Base-by-base conservation (phyloP, 2,888 invertebrate species). In the Mythimna impura region DNA sequence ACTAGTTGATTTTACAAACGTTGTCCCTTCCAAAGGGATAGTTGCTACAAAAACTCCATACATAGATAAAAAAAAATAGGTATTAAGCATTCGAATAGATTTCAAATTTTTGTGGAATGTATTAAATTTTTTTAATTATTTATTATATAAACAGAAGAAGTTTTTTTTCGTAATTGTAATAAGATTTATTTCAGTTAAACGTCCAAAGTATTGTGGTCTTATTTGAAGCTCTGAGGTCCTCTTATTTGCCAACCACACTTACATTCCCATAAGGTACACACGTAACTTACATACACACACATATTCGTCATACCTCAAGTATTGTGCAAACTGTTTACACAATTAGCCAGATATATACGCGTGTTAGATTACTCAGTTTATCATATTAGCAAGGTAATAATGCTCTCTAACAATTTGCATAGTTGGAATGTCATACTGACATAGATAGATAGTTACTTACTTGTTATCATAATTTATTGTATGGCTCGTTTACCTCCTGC, bases 341-440 rank as follows among this genome's bases (percentile, higher is more conserved):
- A 78, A 76, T 81, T 77, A 81, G 82, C 55, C 71, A 77, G 66
- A 71, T 60, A 71, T 47, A 43, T 43, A 30, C 62, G 57, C 58
- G 54, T 69, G 81, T 78, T 71, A 55, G 71, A 81, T 78, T 81
- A 81, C 82, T 81, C 54, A 71, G 71, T 71, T 81, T 77, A 78
- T 78, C 71, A 81, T 71, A 78, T 78, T 81, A 78, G 65, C 54
- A 8, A 70, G 71, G 34, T 64, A 75, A 64, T 81, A 78, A 66
- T 63, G 63, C 82, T 81, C 57, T 64, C 30, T 50, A 20, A 76
- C 50, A 12, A 81, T 78, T 78, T 78, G 71, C 78, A 66, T 81
- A 78, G 40, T 22, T 20, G n/a, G 47, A 63, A 66, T 81, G 57
- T 58, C 25, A 43, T 52, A 22, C 10, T 30, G 40, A 43, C 22